Evolutionary conservation across 1,140 invertebrate genomes (phyloP), one percentile per base, ranked within the genome.

Genomic region (Monochamus saltuarius): DNA sequence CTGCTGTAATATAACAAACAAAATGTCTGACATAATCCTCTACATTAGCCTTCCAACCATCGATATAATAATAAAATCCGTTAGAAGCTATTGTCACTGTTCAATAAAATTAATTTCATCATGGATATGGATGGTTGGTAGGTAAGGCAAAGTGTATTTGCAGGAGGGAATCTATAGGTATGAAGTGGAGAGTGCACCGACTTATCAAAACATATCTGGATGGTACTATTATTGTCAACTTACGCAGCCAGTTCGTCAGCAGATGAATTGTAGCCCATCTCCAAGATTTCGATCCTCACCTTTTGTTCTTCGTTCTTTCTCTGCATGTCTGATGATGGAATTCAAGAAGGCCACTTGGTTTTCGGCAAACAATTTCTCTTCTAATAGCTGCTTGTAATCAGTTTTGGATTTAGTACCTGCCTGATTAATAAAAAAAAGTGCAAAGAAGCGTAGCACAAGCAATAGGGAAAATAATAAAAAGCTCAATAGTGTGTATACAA

Each of bases 281-380:
- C 91, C 10, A 96, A 81, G 9, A 89, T 85, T 69, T 94, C 84
- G 19, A 97, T 83, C 67, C 90, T 82, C 29, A 85, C 84, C 66
- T 87, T 83, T 0, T 96, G 80, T 67, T 89, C 86, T 73, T 95
- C 90, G 74, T 95, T 94, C 76, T 97, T 97, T 53, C 85, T 84
- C 74, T 97, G 93, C 86, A 97, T 91, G 73, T 97, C 95, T 1
- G 72, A 98, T 98, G 56, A 98, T 94, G 7, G 94, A 94, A 80
- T 98, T 97, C 4, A 98, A 80, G 77, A 98, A 98, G 59, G 90
- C 87, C 22, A 97, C 89, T 81, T 97, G 90, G 42, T 84, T 82
- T 60, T 88, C 84, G 10, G 83, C 80, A 55, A 83, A 77, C 59
- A 87, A 83, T 66, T 86, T 83, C 49, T 89, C 87, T 71, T 88